phyloP scores from a whole-genome alignment of 2,797 vertebrate species.

The Sitta carolinensis region DNA sequence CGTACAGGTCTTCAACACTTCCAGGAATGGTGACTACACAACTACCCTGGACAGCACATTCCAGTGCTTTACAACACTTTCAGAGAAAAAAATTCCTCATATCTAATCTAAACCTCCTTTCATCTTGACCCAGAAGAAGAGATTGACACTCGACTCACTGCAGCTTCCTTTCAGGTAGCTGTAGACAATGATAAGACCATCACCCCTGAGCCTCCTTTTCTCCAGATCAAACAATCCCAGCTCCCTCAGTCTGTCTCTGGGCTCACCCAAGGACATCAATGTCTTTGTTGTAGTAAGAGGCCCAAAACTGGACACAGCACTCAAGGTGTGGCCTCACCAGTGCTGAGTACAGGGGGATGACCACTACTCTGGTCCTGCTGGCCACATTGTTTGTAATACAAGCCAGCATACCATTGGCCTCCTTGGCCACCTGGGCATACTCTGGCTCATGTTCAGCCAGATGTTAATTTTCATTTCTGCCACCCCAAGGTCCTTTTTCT shows the following conservation, averaged over 20 bases:
- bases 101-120: background rate
- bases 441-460: background rate
- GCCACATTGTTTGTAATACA: background rate
- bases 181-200: background rate
- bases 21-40: background rate
- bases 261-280: background rate
- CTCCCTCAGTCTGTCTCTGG: background rate
- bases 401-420: background rate
- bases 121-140: background rate
- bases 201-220: accelerated
- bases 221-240: background rate
- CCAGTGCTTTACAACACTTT: background rate
- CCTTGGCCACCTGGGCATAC: background rate
- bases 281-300: background rate
- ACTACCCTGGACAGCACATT: background rate
- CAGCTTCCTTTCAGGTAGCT: background rate
- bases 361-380: background rate
- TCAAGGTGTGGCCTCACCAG: background rate
- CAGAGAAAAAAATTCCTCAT: background rate
- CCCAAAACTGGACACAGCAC: background rate
- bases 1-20: background rate
- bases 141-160: background rate
- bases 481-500: background rate
- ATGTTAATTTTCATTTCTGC: background rate
- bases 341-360: background rate